Conservation (phyloP, 2,888 invertebrate species). For the Ophioninae sp. region DNA sequence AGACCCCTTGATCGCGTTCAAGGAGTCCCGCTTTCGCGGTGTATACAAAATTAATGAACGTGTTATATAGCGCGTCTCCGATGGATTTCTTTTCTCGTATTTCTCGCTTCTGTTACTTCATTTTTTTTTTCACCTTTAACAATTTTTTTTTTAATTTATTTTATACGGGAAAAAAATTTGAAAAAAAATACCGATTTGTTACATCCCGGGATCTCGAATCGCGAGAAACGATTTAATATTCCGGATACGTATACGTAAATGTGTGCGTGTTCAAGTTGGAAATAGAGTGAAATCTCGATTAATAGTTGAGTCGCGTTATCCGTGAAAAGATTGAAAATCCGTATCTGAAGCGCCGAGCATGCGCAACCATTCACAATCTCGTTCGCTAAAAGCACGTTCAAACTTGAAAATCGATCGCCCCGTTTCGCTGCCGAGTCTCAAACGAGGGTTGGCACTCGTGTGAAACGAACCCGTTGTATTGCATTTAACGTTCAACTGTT, state of each 20-base stretch:
- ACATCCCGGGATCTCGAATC: slow-evolving; percentile 52
- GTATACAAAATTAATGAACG: slow-evolving; percentile 60
- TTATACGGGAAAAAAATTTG: slow-evolving; percentile 1
- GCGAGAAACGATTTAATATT: slow-evolving; percentile 32
- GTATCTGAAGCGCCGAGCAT: too few species aligned
- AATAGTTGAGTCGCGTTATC: not conserved
- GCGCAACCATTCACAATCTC: too few species aligned
- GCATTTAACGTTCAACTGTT: too few species aligned
- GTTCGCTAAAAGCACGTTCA: too few species aligned
- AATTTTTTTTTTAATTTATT: not conserved
- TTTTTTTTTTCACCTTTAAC: not conserved
- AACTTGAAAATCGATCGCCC: too few species aligned
- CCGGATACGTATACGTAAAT: not conserved
- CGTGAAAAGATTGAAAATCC: too few species aligned
- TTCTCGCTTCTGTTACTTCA: slow-evolving; percentile 31
- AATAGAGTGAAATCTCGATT: not conserved
- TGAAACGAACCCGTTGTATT: too few species aligned
- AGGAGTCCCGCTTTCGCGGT: slow-evolving; percentile 34
- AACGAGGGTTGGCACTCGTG: too few species aligned
- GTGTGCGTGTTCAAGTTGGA: not conserved
- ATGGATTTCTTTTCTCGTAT: slow-evolving; percentile 43
- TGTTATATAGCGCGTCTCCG: slow-evolving; percentile 46
- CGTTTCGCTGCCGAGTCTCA: too few species aligned
- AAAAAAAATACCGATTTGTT: slow-evolving; percentile 49
- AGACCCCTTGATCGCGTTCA: not conserved